Conservation (phyloP, 2,888 invertebrate genomes). For the Dinocampus coccinellae region DNA sequence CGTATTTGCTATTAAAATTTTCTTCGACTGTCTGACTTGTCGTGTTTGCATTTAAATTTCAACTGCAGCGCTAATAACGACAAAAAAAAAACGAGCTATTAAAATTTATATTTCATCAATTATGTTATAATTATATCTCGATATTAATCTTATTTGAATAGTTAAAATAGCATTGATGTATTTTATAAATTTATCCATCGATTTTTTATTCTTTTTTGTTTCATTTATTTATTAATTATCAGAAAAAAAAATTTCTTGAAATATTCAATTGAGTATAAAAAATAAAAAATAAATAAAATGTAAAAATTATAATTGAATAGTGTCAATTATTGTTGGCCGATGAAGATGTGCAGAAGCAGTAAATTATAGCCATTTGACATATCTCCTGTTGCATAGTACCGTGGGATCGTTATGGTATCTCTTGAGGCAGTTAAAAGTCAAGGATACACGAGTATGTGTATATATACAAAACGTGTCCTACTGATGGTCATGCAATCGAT, state of each 20-base stretch:
- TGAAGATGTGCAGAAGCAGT: slow-evolving; percentile 26
- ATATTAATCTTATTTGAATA: too few species aligned
- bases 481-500: background rate
- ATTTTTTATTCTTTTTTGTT: background rate
- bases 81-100: too few species aligned
- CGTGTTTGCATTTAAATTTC: too few species aligned
- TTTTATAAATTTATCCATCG: too few species aligned
- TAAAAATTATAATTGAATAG: background rate
- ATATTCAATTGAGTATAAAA: too few species aligned
- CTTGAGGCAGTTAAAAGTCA: slow-evolving; percentile 57
- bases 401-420: slow-evolving; percentile 53
- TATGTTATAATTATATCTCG: too few species aligned
- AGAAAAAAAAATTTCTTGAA: background rate
- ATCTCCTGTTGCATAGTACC: slow-evolving; percentile 30
- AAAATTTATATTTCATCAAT: too few species aligned
- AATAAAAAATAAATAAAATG: too few species aligned
- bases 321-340: background rate
- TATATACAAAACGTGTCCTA: background rate
- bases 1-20: too few species aligned
- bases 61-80: too few species aligned
- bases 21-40: too few species aligned
- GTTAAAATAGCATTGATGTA: too few species aligned
- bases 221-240: background rate
- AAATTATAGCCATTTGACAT: background rate
- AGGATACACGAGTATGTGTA: slow-evolving; percentile 50